phyloP scores from a whole-genome alignment of 2,888 invertebrate genomes.

The Plutella xylostella region DNA sequence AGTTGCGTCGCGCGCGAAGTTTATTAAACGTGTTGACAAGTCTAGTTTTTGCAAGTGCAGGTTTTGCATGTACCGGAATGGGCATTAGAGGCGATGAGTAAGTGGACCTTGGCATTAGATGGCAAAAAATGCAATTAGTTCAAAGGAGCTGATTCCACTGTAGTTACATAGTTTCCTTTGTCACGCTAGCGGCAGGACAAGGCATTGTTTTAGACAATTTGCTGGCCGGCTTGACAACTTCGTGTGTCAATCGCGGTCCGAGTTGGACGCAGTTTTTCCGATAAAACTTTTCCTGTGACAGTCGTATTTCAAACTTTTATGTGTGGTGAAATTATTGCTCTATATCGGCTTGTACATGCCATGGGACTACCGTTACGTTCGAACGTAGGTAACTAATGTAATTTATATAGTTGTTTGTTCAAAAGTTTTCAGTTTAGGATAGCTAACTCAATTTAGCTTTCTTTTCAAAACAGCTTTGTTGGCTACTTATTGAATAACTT shows the following conservation, averaged over 20 bases:
- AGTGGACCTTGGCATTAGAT: constrained; percentile 63
- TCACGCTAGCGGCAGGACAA: constrained; percentile 46
- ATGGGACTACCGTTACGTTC: too few relatives aligned
- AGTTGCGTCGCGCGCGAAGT: constrained; percentile 36
- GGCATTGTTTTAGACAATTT: constrained; percentile 61
- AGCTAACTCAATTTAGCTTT: too few relatives aligned
- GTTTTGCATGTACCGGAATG: constrained; percentile 56
- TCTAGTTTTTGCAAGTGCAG: constrained; percentile 50
- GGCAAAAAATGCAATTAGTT: constrained; percentile 63
- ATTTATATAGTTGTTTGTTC: too few relatives aligned
- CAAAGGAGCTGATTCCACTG: constrained; percentile 45
- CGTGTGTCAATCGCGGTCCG: not conserved
- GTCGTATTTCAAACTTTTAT: too few relatives aligned
- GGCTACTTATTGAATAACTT: too few relatives aligned
- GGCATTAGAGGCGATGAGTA: constrained; percentile 61
- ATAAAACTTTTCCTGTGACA: not conserved
- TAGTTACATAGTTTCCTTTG: constrained; percentile 57
- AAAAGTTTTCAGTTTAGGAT: too few relatives aligned
- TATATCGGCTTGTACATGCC: too few relatives aligned
- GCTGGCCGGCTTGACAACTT: constrained; percentile 41
- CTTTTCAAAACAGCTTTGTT: too few relatives aligned
- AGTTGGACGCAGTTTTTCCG: not conserved
- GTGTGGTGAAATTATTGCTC: too few relatives aligned
- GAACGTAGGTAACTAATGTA: too few relatives aligned
- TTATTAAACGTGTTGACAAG: constrained; percentile 41